phyloP scores from a whole-genome alignment of 1,140 invertebrate species.

The Trichonephila clavipes region DNA sequence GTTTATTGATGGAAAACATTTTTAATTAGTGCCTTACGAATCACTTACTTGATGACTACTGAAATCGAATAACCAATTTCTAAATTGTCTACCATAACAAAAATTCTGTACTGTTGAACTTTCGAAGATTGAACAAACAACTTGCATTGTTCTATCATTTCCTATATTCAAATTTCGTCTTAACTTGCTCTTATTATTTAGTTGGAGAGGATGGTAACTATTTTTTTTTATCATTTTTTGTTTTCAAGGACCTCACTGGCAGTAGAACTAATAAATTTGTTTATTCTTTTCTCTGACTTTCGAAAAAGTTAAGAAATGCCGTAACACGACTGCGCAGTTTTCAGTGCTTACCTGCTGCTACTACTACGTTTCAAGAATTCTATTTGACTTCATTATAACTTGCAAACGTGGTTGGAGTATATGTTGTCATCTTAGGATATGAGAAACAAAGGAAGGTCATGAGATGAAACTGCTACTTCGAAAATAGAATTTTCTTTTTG shows the following conservation, averaged over 20 bases:
- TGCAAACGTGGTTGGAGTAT: background rate
- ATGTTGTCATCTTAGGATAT: background rate
- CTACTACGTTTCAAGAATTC: background rate
- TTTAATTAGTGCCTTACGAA: too few species aligned
- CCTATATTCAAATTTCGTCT: too few species aligned
- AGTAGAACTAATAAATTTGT: background rate
- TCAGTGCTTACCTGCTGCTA: background rate
- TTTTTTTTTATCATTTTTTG: background rate
- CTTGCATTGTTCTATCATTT: too few species aligned
- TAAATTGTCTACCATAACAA: too few species aligned
- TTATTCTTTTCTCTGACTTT: background rate
- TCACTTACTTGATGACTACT: too few species aligned
- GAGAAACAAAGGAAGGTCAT: slow-evolving; percentile 29
- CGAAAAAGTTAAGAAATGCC: background rate
- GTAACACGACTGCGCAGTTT: background rate
- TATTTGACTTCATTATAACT: background rate
- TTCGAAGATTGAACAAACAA: too few species aligned
- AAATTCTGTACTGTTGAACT: too few species aligned
- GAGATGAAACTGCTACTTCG: background rate
- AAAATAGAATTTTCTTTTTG: background rate
- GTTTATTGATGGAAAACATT: too few species aligned
- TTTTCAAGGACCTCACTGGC: background rate
- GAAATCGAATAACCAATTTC: too few species aligned
- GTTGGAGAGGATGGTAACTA: too few species aligned
- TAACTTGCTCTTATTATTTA: too few species aligned